Percentiles rank a stretch among this genome's conserved stretches.
Conservation (phyloP, 2,113 vertebrate genomes). For the Cacatua alba region DNA sequence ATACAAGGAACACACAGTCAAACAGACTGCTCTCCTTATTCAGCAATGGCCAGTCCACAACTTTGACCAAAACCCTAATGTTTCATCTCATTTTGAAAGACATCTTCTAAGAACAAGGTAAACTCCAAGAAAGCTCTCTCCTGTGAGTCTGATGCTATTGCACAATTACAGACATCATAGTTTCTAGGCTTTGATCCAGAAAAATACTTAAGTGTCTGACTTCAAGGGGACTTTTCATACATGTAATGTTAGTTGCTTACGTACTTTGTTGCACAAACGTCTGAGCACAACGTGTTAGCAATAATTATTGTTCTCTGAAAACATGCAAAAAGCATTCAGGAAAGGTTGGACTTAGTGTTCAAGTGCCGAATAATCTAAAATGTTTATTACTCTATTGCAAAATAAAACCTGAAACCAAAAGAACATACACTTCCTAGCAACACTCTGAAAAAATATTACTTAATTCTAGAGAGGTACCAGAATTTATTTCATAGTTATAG, state of each 20-base stretch:
- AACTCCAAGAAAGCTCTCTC: background rate
- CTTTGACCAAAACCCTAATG: background rate
- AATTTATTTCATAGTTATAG: conserved; percentile 1
- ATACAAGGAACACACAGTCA: background rate
- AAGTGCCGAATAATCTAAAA: background rate
- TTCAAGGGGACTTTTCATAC: background rate
- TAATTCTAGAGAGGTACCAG: background rate
- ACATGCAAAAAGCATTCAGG: background rate
- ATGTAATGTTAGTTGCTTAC: background rate
- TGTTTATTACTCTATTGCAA: background rate
- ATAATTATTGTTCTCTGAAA: background rate
- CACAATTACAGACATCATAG: background rate
- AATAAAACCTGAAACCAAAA: background rate
- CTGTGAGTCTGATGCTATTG: background rate
- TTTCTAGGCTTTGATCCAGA: background rate
- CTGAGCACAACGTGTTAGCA: background rate
- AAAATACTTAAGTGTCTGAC: background rate
- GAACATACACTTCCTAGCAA: background rate
- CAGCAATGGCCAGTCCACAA: background rate
- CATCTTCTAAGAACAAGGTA: background rate
- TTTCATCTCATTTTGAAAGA: background rate
- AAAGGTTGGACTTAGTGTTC: background rate
- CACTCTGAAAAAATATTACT: background rate
- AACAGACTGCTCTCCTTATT: background rate
- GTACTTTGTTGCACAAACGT: background rate